Evolutionary conservation across 2,113 vertebrate species (phyloP), one percentile per base, ranked within the genome.

Genomic region (Chaetorhynchus papuensis): DNA sequence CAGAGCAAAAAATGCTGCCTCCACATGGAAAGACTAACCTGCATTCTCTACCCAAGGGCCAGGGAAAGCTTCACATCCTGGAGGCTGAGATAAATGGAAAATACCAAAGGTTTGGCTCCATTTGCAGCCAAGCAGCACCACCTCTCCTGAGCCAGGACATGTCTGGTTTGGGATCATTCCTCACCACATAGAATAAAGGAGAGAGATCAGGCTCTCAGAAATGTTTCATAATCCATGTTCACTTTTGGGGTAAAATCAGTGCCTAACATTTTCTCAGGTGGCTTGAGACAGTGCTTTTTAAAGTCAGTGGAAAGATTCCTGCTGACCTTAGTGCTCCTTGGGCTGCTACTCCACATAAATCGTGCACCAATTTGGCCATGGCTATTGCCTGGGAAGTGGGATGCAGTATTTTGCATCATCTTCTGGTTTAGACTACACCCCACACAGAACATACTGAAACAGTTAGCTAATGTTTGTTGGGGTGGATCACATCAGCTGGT

Each of bases 391-490:
- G 74, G 57, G 53, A 89, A 83, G 82, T 21, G 52, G 56, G 49
- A 89, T 63, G 60, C 1, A 12, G 33, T 57, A 72, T 88, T 93
- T 95, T 88, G 66, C 50, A 92, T 72, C 24, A 80, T 6, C 15
- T 87, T 90, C 78, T 92, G 70, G 39, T 93, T 89, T 85, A 88
- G 31, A 42, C 82, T 77, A 57, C 63, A 94, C 45, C 45, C 66
- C n/a, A 53, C 35, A 56, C 45, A 61, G 50, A 83, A 77, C 71
- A 83, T 65, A 39, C 37, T 95, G 92, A 68, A 97, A 71, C 33
- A 85, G 57, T 94, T 96, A 91, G 57, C 75, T 87, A 65, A 37
- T 80, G 91, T 88, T 95, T 88, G 53, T 66, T 90, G 88, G 59
- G 23, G 41, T 65, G 82, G 85, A 90, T 93, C 79, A 76, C 78